A percentile compares a stretch with the other conserved stretches of the same genome.
These are phyloP conservation scores for Urocyon cinereoargenteus DNA, from an alignment of 2,797 vertebrate species.

Conservation along the genomic window DNA sequence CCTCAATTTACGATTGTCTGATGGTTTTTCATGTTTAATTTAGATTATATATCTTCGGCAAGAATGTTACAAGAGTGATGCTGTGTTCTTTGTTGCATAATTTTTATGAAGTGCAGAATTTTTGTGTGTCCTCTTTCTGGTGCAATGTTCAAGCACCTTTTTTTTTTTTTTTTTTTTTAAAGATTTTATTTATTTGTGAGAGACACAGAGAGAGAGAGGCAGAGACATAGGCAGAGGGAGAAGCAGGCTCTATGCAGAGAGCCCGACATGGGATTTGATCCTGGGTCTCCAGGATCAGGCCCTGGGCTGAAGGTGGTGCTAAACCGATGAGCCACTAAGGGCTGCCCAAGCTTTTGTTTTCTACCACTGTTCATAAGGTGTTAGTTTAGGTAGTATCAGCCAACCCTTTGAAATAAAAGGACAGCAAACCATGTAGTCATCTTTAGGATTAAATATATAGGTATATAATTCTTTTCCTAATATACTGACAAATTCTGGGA, in stretches of 20 bases:
- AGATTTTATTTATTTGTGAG: too few species aligned
- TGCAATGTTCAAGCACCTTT: not conserved
- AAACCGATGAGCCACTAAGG: not conserved
- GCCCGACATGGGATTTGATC: not conserved
- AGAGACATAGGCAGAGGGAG: too few species aligned
- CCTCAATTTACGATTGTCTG: not conserved
- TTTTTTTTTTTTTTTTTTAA: too few species aligned
- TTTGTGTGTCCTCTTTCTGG: not conserved
- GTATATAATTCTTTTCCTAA: too few species aligned
- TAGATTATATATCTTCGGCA: not conserved
- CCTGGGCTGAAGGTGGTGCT: not conserved
- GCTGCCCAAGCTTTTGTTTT: too few species aligned
- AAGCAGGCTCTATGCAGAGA: not conserved
- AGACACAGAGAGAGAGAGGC: too few species aligned
- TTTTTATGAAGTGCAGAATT: not conserved
- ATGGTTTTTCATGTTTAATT: slow-evolving; percentile 23
- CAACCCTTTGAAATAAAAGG: too few species aligned
- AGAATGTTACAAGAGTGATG: not conserved
- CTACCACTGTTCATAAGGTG: too few species aligned
- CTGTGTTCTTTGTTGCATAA: not conserved
- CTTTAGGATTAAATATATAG: too few species aligned
- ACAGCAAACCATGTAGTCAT: too few species aligned
- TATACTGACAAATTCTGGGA: too few species aligned
- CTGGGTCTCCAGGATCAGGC: not conserved
- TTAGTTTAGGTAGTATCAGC: too few species aligned